These are phyloP conservation scores for Escarpia spicata DNA, from an alignment of 2,888 invertebrate species.

Conservation along the genomic window DNA sequence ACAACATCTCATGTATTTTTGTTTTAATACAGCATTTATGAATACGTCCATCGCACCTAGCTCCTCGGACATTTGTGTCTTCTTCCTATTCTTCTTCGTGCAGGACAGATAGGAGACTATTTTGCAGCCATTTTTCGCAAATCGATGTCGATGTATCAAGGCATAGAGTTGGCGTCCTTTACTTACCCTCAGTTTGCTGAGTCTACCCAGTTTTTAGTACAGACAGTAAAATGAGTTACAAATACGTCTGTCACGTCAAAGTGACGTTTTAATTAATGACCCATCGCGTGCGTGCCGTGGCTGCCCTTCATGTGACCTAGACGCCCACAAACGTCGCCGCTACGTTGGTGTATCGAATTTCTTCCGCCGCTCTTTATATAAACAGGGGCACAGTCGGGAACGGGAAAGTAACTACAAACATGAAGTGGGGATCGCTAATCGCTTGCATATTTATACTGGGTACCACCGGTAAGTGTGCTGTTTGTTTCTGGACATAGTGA, in stretches of 20 bases:
- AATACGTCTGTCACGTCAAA: neutral
- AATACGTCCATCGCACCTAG: no score
- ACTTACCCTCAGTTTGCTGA: no score
- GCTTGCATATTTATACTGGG: neutral
- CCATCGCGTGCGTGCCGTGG: neutral
- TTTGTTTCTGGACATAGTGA: neutral
- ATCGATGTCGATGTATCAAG: no score
- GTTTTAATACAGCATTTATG: no score
- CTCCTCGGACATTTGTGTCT: no score
- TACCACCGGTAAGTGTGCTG: neutral
- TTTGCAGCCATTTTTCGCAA: no score
- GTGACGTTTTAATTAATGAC: neutral
- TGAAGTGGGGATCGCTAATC: neutral
- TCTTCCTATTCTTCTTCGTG: no score
- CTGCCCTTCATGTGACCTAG: neutral
- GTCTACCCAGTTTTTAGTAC: no score
- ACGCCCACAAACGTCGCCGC: neutral
- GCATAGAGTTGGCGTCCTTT: no score
- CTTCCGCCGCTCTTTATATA: neutral
- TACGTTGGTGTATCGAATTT: neutral
- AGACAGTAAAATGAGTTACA: neutral
- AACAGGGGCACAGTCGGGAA: neutral
- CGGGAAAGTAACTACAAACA: neutral
- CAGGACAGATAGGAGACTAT: no score
- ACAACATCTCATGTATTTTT: no score